Percentiles rank a stretch among this genome's conserved stretches.
These are phyloP conservation scores for Epinephelus lanceolatus DNA, from an alignment of 2,113 vertebrate species.

Conservation along the genomic window DNA sequence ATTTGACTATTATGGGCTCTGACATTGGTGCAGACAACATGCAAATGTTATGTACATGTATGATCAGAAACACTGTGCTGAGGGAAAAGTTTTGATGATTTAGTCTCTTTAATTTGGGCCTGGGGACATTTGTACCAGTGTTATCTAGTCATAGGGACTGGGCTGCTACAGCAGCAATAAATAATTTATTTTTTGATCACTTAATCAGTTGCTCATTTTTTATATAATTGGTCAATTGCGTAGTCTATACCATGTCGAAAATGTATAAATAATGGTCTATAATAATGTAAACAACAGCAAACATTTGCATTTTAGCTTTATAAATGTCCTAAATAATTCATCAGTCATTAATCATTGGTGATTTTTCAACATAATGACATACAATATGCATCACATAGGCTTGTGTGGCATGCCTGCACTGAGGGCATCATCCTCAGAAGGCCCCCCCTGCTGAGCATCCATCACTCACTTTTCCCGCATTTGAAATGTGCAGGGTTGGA, in stretches of 20 bases:
- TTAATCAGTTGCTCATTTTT: not conserved
- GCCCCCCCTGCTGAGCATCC: not conserved
- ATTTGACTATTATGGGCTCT: slow-evolving; percentile 3
- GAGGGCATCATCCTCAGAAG: not conserved
- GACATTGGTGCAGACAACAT: slow-evolving; percentile 19
- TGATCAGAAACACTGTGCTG: not conserved
- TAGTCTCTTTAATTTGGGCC: too few species aligned
- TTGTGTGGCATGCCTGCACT: not conserved
- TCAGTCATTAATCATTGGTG: not conserved
- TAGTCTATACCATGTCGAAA: too few species aligned
- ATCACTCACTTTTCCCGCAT: not conserved
- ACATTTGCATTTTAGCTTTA: not conserved
- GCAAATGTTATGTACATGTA: slow-evolving; percentile 19
- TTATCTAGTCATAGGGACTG: too few species aligned
- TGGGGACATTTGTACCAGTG: too few species aligned
- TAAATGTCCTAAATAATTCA: not conserved
- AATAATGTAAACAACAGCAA: not conserved
- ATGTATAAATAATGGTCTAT: not conserved
- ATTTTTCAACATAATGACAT: not conserved
- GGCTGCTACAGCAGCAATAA: too few species aligned
- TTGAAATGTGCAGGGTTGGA: not conserved
- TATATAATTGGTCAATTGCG: not conserved
- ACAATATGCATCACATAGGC: not conserved
- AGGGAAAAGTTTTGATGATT: slow-evolving; percentile 3
- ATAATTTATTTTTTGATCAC: not conserved